These are phyloP conservation scores for Spilosoma lubricipeda DNA, from an alignment of 2,888 invertebrate species.

Conservation along the genomic window DNA sequence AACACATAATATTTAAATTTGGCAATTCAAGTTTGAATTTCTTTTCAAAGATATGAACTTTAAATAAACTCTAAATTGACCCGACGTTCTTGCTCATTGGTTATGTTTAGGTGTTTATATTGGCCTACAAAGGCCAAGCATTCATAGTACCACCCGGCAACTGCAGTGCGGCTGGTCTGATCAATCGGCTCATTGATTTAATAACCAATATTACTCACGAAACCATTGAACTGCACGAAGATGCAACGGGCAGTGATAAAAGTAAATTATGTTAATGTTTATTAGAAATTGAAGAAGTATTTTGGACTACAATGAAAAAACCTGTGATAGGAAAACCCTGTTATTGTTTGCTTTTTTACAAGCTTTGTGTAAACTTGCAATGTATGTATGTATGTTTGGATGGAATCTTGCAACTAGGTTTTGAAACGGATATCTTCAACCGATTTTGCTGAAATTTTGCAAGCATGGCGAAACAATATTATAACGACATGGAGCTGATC, in stretches of 20 bases:
- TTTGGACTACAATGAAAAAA: not conserved
- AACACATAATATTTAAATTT: not conserved
- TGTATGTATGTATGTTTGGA: too few relatives aligned
- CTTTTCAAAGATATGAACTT: not conserved
- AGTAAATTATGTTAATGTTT: conserved; percentile 16
- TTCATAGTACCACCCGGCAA: conserved; percentile 27
- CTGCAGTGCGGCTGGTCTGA: conserved; percentile 24
- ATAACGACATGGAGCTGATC: too few relatives aligned
- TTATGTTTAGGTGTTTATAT: conserved; percentile 21
- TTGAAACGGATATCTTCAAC: too few relatives aligned
- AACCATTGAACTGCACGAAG: conserved; percentile 27
- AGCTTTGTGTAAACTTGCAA: too few relatives aligned
- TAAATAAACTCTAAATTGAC: conserved; percentile 1
- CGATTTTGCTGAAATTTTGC: too few relatives aligned
- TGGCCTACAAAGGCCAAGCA: conserved; percentile 28
- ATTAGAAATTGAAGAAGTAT: not conserved
- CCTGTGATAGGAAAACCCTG: not conserved
- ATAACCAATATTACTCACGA: conserved; percentile 33
- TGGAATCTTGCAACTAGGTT: too few relatives aligned
- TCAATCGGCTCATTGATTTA: conserved; percentile 45
- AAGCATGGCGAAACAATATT: too few relatives aligned
- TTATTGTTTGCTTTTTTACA: too few relatives aligned
- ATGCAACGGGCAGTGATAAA: conserved; percentile 31
- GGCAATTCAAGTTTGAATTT: not conserved
- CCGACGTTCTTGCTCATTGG: not conserved